Evolutionary conservation across 2,113 vertebrate genomes (phyloP), one percentile per base, ranked within the genome.

Genomic region (Rhagologus leucostigma): DNA sequence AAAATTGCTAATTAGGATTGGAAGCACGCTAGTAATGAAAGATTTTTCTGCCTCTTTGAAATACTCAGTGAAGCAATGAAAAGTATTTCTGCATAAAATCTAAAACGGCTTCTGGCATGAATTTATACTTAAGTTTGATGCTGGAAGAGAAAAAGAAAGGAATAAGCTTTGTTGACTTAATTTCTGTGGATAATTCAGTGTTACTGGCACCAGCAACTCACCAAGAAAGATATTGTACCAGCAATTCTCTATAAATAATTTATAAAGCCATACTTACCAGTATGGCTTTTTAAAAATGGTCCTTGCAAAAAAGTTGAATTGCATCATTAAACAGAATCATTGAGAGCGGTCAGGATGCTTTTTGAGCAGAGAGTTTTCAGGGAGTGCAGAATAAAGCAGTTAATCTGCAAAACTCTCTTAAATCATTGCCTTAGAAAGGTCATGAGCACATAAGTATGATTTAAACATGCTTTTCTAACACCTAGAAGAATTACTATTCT

Each of bases 341-440:
- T 78, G 87, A 77, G 64, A 91, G 41, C 41, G 30, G 44, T 39
- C 70, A 80, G 62, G 90, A 35, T 82, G 75, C 7, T 87, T 96
- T 93, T 95, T 89, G 93, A 93, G 76, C 50, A 94, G 46, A 62
- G 21, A 50, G 33, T 82, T 95, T 91, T 90, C 67, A 76, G 52
- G 30, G 60, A 90, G 29, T 44, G 16, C 24, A 82, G 56, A 95
- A 87, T 63, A 77, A 80, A 95, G 71, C 52, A 89, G 46, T 95
- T 96, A 94, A 97, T 95, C 90, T 93, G 60, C n/a, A 90, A 92
- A 93, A 92, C 46, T 76, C 63, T 83, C 87, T 90, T 95, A 95
- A 96, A 96, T 93, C 93, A 91, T 74, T 95, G 35, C 59, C 64
- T 94, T 86, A 91, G 85, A 97, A 97, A 97, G 94, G 94, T 96